Base-by-base conservation (phyloP, 2,797 vertebrate species). In the Cuniculus paca region DNA sequence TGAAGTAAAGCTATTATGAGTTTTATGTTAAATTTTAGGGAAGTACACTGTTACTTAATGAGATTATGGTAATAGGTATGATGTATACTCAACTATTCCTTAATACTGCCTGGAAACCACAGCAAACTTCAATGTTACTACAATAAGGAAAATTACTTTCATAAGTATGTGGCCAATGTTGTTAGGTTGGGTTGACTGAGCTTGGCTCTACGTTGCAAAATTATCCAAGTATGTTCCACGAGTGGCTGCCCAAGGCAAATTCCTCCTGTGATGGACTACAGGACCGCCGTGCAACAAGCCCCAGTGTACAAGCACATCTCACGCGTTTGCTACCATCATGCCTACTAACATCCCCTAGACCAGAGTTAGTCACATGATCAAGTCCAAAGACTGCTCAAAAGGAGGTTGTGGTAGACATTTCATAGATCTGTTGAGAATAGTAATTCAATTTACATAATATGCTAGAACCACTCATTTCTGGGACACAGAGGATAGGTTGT, bases 21-120 rank as follows among this genome's bases (percentile, higher is more conserved):
- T n/a, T 91, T 90, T n/a, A 82, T 56, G 36, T 58, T 65, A 65
- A 68, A 78, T 94, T 92, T 91, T 58, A 65, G 79, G 52, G 36
- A 36, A 19, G 19, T 42, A 56, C n/a, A 80, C 17, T 79, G 70
- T 36, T 93, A 36, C 75, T 86, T 74, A 84, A 92, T 92, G 24
- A 86, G 45, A 85, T 52, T 60, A 83, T 1, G 72, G 10, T 93
- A 82, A 74, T 88, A 52, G 5, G 39, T 91, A 50, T 85, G 63
- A 91, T 79, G 83, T 80, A 58, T 28, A 63, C 31, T 78, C 90
- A 94, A 54, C 13, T 50, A 82, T 78, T 54, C 68, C 5, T 68
- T 75, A 60, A 60, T 17, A 16, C 26, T 95, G 42, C 48, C 61
- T 70, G 88, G n/a, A 63, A 92, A 65, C 16, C 28, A 81, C 28